phyloP scores from a whole-genome alignment of 2,888 invertebrate species.

The Tricholauxania praeusta region DNA sequence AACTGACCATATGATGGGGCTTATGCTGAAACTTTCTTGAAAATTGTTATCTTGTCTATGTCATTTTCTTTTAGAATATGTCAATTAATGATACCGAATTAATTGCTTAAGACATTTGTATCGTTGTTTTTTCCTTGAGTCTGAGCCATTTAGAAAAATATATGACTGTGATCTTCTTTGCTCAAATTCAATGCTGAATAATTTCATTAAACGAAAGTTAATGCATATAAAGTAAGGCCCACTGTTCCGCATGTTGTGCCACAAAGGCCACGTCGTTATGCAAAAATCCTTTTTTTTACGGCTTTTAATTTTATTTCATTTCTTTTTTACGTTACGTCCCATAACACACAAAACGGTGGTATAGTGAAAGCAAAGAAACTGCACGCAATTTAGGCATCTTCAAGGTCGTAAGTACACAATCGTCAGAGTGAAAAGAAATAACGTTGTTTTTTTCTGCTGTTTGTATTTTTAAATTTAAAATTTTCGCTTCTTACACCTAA shows the following conservation, averaged over 20 bases:
- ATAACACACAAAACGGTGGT: not conserved
- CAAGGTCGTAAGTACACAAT: slow-evolving; percentile 6
- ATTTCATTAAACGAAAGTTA: too few relatives aligned
- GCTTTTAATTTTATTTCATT: slow-evolving; percentile 28
- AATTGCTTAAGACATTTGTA: too few relatives aligned
- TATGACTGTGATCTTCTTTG: too few relatives aligned
- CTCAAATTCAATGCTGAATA: too few relatives aligned
- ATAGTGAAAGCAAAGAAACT: not conserved
- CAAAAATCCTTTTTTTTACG: slow-evolving; percentile 28
- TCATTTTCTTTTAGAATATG: too few relatives aligned
- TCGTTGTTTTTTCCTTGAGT: too few relatives aligned
- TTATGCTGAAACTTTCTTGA: too few relatives aligned
- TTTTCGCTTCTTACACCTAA: too few relatives aligned
- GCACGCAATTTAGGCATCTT: slow-evolving; percentile 6
- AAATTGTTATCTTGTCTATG: too few relatives aligned
- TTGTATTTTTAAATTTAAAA: not conserved
- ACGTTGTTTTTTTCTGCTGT: not conserved
- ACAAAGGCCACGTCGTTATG: slow-evolving; percentile 1
- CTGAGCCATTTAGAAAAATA: too few relatives aligned
- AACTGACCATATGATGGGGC: too few relatives aligned
- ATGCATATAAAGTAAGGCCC: not conserved
- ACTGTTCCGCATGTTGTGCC: not conserved
- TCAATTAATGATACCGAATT: too few relatives aligned
- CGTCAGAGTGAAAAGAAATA: not conserved
- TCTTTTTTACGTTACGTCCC: not conserved